Evolutionary conservation across 2,888 invertebrate species (phyloP), one percentile per base, ranked within the genome.

Genomic region (Stenoptilia bipunctidactyla): DNA sequence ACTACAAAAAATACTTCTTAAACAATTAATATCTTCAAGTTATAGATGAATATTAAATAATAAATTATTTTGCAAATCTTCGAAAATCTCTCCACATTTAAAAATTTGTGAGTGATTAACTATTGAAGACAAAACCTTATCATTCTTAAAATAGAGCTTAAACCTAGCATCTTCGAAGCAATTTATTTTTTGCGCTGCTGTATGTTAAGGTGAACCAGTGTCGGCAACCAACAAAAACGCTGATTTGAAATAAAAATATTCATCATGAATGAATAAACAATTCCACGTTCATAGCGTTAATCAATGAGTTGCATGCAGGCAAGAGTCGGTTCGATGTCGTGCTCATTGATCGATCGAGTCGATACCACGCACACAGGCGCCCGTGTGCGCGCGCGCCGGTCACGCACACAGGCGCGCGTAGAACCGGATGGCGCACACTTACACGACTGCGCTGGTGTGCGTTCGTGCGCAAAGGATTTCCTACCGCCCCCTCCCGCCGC

Each of bases 301-400:
- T 83, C 80, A 83, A 83, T 83, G 82, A 80, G 73, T 80, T 74
- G 79, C 77, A 82, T 77, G 80, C 79, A 79, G 70, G 73, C 75
- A 71, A 70, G 64, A 71, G 73, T 63, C 63, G 55, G 70, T n/a
- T 59, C 65, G 72, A 74, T 73, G 76, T 75, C 71, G 76, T 70
- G 76, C 82, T 77, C 83, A 83, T 83, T 83, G 83, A 82, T 82
- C 79, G 83, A 82, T 80, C 76, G 79, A 60, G 66, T 70, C 71
- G 66, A 71, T 72, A 68, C 58, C 62, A 65, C 63, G 49, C 66
- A 58, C 56, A 75, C 74, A 68, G 50, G 54, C 58, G 58, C 56
- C 47, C 50, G 43, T 60, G 48, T 51, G 58, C 60, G 63, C 52
- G 55, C 41, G 36, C 15, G 27, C 2, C 38, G 20, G 4, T 6